A percentile compares a stretch with the other conserved stretches of the same genome.
These are phyloP conservation scores for Neocrepidodera transversa DNA, from an alignment of 2,888 invertebrate genomes.

Conservation along the genomic window DNA sequence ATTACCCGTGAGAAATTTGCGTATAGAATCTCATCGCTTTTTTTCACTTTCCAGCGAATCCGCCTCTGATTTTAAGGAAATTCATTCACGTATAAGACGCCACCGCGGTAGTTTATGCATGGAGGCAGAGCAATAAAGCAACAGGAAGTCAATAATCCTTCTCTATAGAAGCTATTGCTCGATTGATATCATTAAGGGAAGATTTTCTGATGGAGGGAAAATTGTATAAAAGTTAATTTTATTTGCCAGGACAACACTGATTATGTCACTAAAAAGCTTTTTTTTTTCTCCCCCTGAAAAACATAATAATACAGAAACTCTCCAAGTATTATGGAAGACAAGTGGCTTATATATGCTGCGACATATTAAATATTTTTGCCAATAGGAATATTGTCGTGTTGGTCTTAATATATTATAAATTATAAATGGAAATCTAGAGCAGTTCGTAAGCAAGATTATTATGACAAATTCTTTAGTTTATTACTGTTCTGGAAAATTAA, in stretches of 20 bases:
- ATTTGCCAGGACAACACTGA: not conserved
- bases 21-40: slow-evolving; percentile 9
- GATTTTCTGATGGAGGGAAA: slow-evolving; percentile 4
- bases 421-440: no score
- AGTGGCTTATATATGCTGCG: no score
- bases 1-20: slow-evolving; percentile 5
- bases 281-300: not conserved
- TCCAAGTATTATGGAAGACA: no score
- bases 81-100: slow-evolving; percentile 12
- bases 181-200: slow-evolving; percentile 10
- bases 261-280: not conserved
- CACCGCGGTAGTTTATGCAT: slow-evolving; percentile 9
- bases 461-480: no score
- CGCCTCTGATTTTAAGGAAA: slow-evolving; percentile 11
- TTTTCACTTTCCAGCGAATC: slow-evolving; percentile 11
- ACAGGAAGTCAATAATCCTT: slow-evolving; percentile 14
- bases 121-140: slow-evolving; percentile 9
- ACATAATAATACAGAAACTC: no score
- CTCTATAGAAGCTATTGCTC: not conserved
- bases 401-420: no score
- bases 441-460: no score
- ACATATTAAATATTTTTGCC: no score
- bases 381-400: no score
- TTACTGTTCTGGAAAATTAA: no score
- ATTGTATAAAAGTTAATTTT: slow-evolving; percentile 5